Percentiles rank a stretch among this genome's conserved stretches.
These are phyloP conservation scores for Cephalotes varians DNA, from an alignment of 2,888 invertebrate species.

Conservation along the genomic window DNA sequence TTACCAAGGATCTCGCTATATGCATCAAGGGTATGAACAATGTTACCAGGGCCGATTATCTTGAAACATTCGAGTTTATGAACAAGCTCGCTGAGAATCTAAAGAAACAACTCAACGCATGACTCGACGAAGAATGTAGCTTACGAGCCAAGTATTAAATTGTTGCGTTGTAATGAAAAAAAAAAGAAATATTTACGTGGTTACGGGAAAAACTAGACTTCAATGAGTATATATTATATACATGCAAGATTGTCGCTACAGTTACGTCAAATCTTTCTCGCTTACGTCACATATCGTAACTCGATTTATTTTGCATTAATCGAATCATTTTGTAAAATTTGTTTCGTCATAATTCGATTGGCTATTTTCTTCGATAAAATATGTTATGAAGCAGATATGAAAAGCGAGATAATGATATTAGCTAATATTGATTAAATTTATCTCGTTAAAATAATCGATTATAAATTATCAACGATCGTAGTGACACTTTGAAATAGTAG, in stretches of 20 bases:
- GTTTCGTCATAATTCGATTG: background rate
- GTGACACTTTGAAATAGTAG: background rate
- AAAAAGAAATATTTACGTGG: background rate
- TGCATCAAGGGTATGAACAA: slow-evolving; percentile 97
- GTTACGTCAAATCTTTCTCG: background rate
- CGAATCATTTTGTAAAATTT: background rate
- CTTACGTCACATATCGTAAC: background rate
- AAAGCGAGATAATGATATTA: background rate
- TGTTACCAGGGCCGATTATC: slow-evolving; percentile 93
- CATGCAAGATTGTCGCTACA: slow-evolving; percentile 7
- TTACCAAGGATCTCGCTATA: slow-evolving; percentile 99
- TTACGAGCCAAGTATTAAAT: slow-evolving; percentile 65
- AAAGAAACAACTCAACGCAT: slow-evolving; percentile 84
- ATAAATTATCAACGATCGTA: background rate
- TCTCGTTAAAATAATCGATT: background rate
- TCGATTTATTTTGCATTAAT: slow-evolving; percentile 15
- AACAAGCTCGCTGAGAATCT: slow-evolving; percentile 97
- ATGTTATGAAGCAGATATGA: background rate
- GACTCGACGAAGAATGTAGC: slow-evolving; percentile 44
- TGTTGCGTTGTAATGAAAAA: background rate
- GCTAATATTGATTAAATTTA: background rate
- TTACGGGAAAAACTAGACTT: slow-evolving; percentile 1
- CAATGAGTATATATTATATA: slow-evolving; percentile 12
- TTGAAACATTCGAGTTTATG: slow-evolving; percentile 99
- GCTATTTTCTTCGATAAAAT: background rate